Conservation (phyloP, 2,113 vertebrate genomes). For the Lates calcarifer region DNA sequence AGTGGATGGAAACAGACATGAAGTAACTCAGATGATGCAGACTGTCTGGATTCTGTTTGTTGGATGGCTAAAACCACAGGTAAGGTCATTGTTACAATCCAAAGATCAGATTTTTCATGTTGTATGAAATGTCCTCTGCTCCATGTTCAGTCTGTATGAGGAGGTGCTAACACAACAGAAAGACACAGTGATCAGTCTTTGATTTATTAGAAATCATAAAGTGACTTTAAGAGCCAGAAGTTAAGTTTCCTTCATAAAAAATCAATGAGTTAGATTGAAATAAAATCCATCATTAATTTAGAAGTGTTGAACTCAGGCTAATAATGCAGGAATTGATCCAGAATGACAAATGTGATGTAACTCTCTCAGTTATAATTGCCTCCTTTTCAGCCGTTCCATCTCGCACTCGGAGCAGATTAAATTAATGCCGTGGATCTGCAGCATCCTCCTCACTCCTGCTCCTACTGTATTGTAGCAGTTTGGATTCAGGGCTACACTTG, state of each 20-base stretch:
- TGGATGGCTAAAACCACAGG: too few species aligned
- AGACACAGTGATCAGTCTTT: background rate
- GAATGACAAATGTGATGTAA: constrained; percentile 35
- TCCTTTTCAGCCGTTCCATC: constrained; percentile 22
- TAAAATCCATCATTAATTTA: background rate
- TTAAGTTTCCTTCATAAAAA: background rate
- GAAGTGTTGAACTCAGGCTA: background rate
- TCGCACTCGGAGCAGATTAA: constrained; percentile 22
- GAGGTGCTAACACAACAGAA: background rate
- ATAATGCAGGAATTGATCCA: constrained; percentile 21
- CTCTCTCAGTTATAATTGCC: constrained; percentile 21
- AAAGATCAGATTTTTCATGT: too few species aligned
- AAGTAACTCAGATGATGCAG: too few species aligned
- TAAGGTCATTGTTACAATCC: too few species aligned
- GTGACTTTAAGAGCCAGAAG: background rate
- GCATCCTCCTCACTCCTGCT: constrained; percentile 19
- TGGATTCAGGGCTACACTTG: constrained; percentile 43
- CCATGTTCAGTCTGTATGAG: background rate
- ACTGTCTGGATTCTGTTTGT: too few species aligned
- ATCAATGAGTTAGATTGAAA: background rate
- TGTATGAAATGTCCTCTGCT: too few species aligned
- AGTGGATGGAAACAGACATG: background rate
- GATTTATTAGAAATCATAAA: too few species aligned
- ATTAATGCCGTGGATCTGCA: constrained; percentile 22
- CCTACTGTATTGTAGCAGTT: background rate